Conservation (phyloP, 2,888 invertebrate genomes). For the Nomada ruficornis region DNA sequence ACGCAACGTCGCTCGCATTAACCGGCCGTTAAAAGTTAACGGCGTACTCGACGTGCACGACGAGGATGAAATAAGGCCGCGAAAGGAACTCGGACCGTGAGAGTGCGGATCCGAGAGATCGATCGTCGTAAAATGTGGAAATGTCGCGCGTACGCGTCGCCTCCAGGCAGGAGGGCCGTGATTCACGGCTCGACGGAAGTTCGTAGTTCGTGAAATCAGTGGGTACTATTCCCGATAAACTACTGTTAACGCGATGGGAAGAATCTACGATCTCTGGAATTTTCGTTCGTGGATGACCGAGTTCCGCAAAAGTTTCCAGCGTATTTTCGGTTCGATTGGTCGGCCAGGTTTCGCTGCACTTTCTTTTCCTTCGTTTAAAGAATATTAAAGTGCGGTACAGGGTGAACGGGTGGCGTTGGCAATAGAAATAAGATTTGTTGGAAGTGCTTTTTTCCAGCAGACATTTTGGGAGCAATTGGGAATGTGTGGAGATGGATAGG, state of each 20-base stretch:
- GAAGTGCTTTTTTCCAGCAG: too few relatives aligned
- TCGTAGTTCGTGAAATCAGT: slow-evolving; percentile 53
- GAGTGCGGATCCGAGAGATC: slow-evolving; percentile 42
- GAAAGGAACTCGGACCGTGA: slow-evolving; percentile 9
- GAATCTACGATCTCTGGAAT: neutral
- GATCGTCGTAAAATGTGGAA: slow-evolving; percentile 68
- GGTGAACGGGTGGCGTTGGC: too few relatives aligned
- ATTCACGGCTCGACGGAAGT: slow-evolving; percentile 63
- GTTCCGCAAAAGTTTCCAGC: too few relatives aligned
- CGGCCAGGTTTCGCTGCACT: too few relatives aligned
- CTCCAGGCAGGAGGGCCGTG: slow-evolving; percentile 58
- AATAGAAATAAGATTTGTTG: too few relatives aligned
- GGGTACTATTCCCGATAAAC: slow-evolving; percentile 51
- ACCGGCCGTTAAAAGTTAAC: slow-evolving; percentile 53
- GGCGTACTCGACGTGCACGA: slow-evolving; percentile 38
- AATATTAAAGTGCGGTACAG: too few relatives aligned
- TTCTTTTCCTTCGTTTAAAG: too few relatives aligned
- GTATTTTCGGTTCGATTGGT: too few relatives aligned
- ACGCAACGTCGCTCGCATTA: slow-evolving; percentile 43
- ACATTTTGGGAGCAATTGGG: too few relatives aligned
- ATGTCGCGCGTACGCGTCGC: slow-evolving; percentile 65
- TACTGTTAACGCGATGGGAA: slow-evolving; percentile 51
- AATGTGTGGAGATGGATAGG: too few relatives aligned
- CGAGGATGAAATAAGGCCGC: slow-evolving; percentile 58
- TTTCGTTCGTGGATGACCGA: too few relatives aligned